Base-by-base conservation (phyloP, 2,113 vertebrate species). In the Thinocorus orbignyianus region DNA sequence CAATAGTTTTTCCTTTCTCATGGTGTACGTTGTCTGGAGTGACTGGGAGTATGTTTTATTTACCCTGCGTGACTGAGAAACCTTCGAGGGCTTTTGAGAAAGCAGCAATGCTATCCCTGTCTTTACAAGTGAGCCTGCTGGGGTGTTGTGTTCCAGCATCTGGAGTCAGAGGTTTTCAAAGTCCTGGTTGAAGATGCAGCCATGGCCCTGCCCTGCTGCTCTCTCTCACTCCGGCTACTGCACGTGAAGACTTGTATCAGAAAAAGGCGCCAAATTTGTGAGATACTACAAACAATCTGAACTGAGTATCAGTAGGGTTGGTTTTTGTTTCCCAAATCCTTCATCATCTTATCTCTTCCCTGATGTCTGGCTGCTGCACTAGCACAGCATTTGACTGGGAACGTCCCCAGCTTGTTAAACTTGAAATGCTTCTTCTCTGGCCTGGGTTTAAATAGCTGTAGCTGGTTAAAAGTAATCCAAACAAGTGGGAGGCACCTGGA, bases 241-340 rank as follows among this genome's bases (percentile, higher is more conserved):
- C 19, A 1, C 2, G 2, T 57, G 74, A 69, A 49, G 49, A 61
- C 46, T 81, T 3, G 1, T 13, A 22, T 30, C 48, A 90, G 68
- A 28, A 70, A 81, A 86, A 71, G 51, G n/a, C 81, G 64, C 7
- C 86, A n/a, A 76, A 49, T n/a, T 52, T 41, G 11, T 2, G 7
- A 72, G 52, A 51, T 19, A 19, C 0, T 52, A 37, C 42, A 46
- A 60, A 80, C 16, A 60, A 9, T 48, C 72, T 19, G 25, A 86
- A 18, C 13, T 20, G 19, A 48, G 37, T 72, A 58, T 77, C 76
- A 52, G 71, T 28, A 37, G 60, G 9, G 19, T 39, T 86, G 92
- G 88, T 80, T 90, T 86, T 90, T 86, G 62, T 83, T 90, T 70
- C 94, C 86, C 77, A 2, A 72, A 41, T 58, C 86, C 46, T 93